Evolutionary conservation across 2,113 vertebrate species (phyloP), one percentile per base, ranked within the genome.

Genomic region (Machaerirhynchus nigripectus): DNA sequence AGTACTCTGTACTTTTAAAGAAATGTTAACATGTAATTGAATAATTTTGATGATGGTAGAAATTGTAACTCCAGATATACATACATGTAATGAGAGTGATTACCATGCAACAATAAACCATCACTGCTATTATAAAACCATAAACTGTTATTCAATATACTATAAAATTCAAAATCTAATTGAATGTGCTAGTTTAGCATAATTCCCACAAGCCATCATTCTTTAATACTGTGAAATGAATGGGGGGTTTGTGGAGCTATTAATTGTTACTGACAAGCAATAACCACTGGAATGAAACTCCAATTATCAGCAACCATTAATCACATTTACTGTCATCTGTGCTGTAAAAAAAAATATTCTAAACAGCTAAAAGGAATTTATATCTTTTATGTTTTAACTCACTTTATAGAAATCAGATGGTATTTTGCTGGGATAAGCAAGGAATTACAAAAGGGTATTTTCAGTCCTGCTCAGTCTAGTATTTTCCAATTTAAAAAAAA

Each of bases 211-310:
- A 96, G 97, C 94, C 90, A 92, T 94, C 89, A 94, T 96, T 96
- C 97, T 97, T 98, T 97, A 98, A 98, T 97, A 98, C 93, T 97
- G 93, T 96, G 89, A 96, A 98, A 98, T 97, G 96, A 97, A 98
- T 97, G 96, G 96, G 91, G 26, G 50, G 97, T 97, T 97, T 87
- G 94, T 98, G 95, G 85, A 97, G 95, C 98, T 98, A 98, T 98
- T 98, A 98, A 98, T 98, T 98, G 98, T 97, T 97, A 95, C 96
- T 98, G 98, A 98, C 98, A 98, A 98, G 98, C 97, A 98, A 97
- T 98, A 98, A 98, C 96, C 97, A 97, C 95, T 98, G 97, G 97
- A 98, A 98, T 97, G 97, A 97, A 98, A 97, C 98, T 97, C 96
- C 93, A 98, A 98, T 98, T 98, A 98, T 97, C 97, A 97, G 95